Conservation (phyloP, 2,797 vertebrate species). For the Buphagus erythrorhynchus region DNA sequence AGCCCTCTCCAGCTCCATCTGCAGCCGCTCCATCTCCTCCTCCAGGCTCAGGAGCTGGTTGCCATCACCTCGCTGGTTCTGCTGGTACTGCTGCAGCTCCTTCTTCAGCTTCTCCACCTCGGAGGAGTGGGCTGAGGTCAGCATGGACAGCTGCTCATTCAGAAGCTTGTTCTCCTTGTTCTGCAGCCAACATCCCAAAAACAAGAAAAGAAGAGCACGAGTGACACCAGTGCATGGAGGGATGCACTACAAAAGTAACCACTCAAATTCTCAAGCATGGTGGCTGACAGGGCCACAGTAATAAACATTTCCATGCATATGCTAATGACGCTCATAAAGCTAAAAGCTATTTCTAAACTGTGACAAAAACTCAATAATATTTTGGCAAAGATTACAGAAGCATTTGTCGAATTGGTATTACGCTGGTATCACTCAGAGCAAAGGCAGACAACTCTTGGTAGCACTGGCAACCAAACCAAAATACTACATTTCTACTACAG, state of each 20-base stretch:
- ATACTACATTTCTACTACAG: neutral
- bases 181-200: slow-evolving; percentile 62
- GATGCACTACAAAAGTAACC: neutral
- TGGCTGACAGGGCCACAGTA: neutral
- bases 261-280: accelerated
- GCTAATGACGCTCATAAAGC: neutral
- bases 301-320: accelerated
- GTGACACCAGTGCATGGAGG: neutral
- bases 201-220: neutral
- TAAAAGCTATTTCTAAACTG: neutral
- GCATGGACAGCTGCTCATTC: slow-evolving; percentile 80
- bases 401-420: neutral
- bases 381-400: neutral
- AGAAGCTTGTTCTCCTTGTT: slow-evolving; percentile 84
- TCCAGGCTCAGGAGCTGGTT: slow-evolving; percentile 80
- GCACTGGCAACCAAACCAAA: neutral
- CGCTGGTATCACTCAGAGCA: neutral
- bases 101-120: slow-evolving; percentile 89
- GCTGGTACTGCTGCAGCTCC: slow-evolving; percentile 81
- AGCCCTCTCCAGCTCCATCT: slow-evolving; percentile 81
- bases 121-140: slow-evolving; percentile 57
- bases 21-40: slow-evolving; percentile 84
- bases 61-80: slow-evolving; percentile 36
- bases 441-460: neutral
- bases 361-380: neutral